Conservation (phyloP, 1,140 invertebrate species). For the Brachionus koreanus region DNA sequence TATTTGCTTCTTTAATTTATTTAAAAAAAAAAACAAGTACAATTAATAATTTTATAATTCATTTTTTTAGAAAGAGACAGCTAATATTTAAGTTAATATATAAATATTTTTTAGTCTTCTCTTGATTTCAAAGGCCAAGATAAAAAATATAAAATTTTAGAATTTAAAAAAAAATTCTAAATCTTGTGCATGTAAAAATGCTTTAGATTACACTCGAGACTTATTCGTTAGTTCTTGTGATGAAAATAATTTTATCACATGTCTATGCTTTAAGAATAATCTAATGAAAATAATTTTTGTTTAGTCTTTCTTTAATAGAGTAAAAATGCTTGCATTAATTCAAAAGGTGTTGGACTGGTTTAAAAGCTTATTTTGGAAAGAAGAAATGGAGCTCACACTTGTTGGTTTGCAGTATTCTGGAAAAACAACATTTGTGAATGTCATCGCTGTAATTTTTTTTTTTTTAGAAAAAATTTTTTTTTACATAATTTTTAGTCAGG, state of each 20-base stretch:
- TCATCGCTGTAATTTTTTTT: slow-evolving; percentile 78
- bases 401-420: slow-evolving; percentile 97
- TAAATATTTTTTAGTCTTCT: background rate
- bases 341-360: slow-evolving; percentile 98
- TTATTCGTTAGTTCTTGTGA: background rate
- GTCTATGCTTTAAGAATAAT: background rate
- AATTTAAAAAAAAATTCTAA: background rate
- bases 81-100: background rate
- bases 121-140: background rate
- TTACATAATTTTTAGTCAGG: slow-evolving; percentile 64
- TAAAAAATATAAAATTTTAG: background rate
- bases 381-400: slow-evolving; percentile 98
- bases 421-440: slow-evolving; percentile 99
- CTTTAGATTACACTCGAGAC: background rate
- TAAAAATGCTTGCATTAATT: slow-evolving; percentile 76
- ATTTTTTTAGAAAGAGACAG: background rate
- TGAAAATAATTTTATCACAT: slow-evolving; percentile 5
- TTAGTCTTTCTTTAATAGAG: background rate
- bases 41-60: background rate
- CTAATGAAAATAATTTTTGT: background rate
- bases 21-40: background rate
- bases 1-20: background rate
- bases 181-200: background rate
- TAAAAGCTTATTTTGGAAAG: slow-evolving; percentile 98
- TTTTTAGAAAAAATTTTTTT: background rate